A percentile compares a stretch with the other conserved stretches of the same genome.
Conservation (phyloP, 2,113 vertebrate species). For the Brienomyrus brachyistius region DNA sequence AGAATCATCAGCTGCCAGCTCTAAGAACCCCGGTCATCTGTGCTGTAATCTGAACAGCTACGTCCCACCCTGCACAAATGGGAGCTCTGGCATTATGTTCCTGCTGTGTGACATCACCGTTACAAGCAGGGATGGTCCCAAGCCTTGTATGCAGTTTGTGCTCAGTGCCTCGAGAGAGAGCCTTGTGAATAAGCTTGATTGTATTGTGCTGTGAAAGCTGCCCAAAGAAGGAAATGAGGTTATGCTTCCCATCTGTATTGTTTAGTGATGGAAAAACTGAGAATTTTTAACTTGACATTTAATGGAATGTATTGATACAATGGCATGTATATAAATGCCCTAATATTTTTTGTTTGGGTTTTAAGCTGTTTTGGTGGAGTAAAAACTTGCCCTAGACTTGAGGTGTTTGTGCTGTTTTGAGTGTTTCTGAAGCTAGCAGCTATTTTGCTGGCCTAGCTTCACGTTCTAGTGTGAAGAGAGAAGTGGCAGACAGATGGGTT, state of each 20-base stretch:
- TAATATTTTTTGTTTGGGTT: background rate
- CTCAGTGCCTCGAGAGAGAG: background rate
- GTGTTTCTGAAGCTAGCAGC: background rate
- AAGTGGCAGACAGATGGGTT: background rate
- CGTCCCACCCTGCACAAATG: background rate
- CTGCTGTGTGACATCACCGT: background rate
- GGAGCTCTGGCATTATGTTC: background rate
- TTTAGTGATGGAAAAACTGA: constrained; percentile 9
- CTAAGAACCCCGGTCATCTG: background rate
- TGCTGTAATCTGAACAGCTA: background rate
- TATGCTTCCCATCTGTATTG: background rate
- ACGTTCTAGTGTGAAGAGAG: background rate
- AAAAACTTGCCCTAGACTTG: background rate
- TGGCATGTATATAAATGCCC: background rate
- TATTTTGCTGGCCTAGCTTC: background rate
- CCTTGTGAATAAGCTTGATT: background rate
- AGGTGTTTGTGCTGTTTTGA: background rate
- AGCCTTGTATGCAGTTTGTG: background rate
- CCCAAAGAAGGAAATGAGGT: constrained; percentile 1
- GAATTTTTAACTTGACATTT: background rate
- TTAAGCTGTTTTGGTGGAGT: background rate
- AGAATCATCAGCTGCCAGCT: background rate
- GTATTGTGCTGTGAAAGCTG: background rate
- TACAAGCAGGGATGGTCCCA: background rate
- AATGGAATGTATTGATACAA: background rate